phyloP scores from a whole-genome alignment of 2,797 vertebrate genomes.

The Gymnothorax reevesii region DNA sequence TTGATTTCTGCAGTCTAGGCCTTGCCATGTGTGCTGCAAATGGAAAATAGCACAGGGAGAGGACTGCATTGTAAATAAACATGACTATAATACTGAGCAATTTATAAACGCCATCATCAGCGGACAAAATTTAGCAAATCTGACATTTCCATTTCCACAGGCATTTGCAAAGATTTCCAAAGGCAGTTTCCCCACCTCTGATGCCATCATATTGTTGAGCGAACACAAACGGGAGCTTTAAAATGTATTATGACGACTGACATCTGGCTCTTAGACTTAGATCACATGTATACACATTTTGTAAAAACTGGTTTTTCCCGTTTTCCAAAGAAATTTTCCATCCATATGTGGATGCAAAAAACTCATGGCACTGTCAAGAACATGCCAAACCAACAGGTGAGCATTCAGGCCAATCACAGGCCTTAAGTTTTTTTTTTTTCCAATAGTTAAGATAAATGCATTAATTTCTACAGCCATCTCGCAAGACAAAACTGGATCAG shows the following conservation, averaged over 20 bases:
- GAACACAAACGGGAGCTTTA: no score
- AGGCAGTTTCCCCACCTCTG: background rate
- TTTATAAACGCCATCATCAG: background rate
- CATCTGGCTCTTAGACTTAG: no score
- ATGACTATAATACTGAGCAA: background rate
- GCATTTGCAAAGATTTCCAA: background rate
- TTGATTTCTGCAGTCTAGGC: background rate
- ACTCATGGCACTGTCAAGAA: no score
- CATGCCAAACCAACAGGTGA: no score
- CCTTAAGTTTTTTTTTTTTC: background rate
- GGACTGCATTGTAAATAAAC: background rate
- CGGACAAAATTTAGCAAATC: background rate
- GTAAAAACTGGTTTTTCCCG: no score
- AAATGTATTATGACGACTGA: no score
- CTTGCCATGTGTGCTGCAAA: background rate
- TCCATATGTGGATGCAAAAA: no score
- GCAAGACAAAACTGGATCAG: background rate
- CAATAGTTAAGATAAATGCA: background rate
- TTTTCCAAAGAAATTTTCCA: no score
- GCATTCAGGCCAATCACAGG: background rate
- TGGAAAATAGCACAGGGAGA: background rate
- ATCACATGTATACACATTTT: no score
- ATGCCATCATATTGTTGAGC: no score
- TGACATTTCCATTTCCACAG: background rate
- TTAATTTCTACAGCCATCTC: background rate